Evolutionary conservation across 2,888 invertebrate species (phyloP).

Genomic region (Lacanobia wlatinum): DNA sequence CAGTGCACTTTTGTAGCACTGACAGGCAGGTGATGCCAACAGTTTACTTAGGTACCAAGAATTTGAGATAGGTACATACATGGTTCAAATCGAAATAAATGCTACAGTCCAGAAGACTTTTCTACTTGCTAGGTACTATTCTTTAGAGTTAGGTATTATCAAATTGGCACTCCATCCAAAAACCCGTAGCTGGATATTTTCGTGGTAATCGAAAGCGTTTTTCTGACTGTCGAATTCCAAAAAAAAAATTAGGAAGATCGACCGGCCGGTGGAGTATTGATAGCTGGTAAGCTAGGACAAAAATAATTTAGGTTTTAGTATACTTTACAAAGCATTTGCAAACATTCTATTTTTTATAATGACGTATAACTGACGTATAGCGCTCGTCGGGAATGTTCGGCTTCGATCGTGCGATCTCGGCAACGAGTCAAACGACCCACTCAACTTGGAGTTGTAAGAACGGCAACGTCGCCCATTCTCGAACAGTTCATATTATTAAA

Average conservation of each 20-base stretch:
- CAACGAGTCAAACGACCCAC: constrained; percentile 75
- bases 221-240: neutral
- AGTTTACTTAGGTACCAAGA: constrained; percentile 12
- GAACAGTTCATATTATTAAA: constrained; percentile 47
- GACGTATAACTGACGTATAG: constrained; percentile 75
- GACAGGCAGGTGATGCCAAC: constrained; percentile 35
- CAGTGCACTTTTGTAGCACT: neutral
- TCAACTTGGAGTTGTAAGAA: constrained; percentile 75
- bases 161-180: neutral
- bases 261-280: neutral
- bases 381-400: constrained; percentile 73
- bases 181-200: neutral
- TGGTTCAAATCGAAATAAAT: constrained; percentile 7
- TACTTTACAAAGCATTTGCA: constrained; percentile 35
- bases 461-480: constrained; percentile 85
- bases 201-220: neutral
- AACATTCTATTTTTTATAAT: constrained; percentile 68
- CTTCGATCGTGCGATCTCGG: constrained; percentile 72
- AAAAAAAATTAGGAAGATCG: constrained; percentile 1
- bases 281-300: neutral
- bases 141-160: neutral
- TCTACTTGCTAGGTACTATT: neutral
- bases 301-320: constrained; percentile 20
- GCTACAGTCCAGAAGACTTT: neutral
- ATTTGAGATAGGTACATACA: neutral